Evolutionary conservation across 2,113 vertebrate species (phyloP).

Genomic region (Hemibagrus wyckioides): DNA sequence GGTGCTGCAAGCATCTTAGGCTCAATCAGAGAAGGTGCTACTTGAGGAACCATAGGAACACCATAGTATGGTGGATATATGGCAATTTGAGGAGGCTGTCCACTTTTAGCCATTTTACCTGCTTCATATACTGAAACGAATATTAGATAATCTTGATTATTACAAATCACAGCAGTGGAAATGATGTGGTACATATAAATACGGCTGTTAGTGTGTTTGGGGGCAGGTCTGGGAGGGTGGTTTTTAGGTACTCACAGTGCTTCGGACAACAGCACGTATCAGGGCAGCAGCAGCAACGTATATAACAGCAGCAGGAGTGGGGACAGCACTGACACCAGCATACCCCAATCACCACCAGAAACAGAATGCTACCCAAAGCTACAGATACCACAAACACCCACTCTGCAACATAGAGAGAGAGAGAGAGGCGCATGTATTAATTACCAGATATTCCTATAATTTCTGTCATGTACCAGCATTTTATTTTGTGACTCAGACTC

Average conservation of each 20-base stretch:
- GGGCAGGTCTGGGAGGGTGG: neutral
- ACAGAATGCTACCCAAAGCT: conserved; percentile 81
- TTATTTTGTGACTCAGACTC: neutral
- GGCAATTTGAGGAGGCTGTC: conserved; percentile 76
- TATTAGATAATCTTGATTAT: neutral
- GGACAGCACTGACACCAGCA: conserved; percentile 99
- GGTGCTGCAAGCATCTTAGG: conserved; percentile 81
- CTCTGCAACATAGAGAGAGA: conserved; percentile 72
- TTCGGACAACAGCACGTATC: conserved; percentile 96
- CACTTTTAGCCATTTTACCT: conserved; percentile 87
- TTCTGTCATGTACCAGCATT: neutral
- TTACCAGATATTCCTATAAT: neutral
- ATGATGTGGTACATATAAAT: neutral
- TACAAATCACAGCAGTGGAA: conserved; percentile 2
- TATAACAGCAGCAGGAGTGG: conserved; percentile 96
- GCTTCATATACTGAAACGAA: conserved; percentile 87
- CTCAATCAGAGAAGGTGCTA: conserved; percentile 80
- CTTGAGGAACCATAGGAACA: conserved; percentile 81
- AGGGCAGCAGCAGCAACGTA: conserved; percentile 94
- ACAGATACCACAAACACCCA: conserved; percentile 95
- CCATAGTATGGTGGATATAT: conserved; percentile 90
- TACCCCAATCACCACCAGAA: conserved; percentile 89
- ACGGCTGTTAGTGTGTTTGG: conserved; percentile 1
- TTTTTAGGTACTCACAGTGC: conserved; percentile 80
- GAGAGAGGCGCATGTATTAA: neutral